phyloP scores from a whole-genome alignment of 2,113 vertebrate genomes.

The Campylomormyrus tamandua region DNA sequence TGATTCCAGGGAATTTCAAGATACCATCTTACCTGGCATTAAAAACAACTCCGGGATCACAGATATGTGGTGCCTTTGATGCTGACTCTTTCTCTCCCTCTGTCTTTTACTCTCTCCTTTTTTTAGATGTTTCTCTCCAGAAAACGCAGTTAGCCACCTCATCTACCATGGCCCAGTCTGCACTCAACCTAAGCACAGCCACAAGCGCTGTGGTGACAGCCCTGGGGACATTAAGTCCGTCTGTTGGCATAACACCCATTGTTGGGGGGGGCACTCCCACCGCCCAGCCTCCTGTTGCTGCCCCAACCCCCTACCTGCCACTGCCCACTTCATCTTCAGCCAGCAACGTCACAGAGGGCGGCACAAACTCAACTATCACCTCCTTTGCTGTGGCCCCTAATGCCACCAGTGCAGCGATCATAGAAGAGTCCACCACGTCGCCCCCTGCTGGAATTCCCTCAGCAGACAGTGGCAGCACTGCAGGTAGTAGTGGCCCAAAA shows the following conservation, averaged over 20 bases:
- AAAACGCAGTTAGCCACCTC: conserved; percentile 36
- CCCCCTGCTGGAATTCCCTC: conserved; percentile 39
- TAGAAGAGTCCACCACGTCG: background rate
- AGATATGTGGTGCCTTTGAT: background rate
- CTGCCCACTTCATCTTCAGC: conserved; percentile 20
- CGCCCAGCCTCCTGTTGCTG: conserved; percentile 33
- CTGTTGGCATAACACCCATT: background rate
- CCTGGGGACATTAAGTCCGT: background rate
- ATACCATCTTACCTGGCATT: background rate
- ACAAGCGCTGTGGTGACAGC: conserved; percentile 13
- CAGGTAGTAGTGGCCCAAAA: conserved; percentile 42
- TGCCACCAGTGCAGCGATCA: background rate
- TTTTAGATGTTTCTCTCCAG: conserved; percentile 33
- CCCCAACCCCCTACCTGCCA: background rate
- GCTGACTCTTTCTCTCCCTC: background rate
- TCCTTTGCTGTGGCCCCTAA: background rate
- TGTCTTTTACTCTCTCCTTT: background rate
- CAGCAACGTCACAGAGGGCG: conserved; percentile 36
- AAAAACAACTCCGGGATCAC: background rate
- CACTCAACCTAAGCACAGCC: conserved; percentile 26
- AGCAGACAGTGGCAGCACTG: conserved; percentile 46
- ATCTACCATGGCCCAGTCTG: background rate
- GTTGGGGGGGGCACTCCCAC: conserved; percentile 15
- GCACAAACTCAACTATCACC: conserved; percentile 35
- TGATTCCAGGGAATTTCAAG: background rate